phyloP scores from a whole-genome alignment of 2,113 vertebrate species.

The Mus pahari region DNA sequence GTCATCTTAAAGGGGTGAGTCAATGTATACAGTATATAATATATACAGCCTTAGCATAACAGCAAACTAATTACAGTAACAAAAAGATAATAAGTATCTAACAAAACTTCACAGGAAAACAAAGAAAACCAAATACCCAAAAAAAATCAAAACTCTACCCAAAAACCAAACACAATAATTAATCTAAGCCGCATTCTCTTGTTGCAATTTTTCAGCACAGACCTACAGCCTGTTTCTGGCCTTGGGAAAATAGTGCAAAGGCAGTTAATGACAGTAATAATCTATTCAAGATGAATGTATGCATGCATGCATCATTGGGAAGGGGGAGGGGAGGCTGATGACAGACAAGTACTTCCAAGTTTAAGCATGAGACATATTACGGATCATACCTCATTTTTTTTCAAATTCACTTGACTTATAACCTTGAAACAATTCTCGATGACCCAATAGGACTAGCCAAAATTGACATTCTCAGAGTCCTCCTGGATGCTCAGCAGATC shows the following conservation, averaged over 20 bases:
- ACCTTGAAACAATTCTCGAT: neutral
- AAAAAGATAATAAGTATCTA: neutral
- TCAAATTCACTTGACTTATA: neutral
- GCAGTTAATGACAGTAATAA: no score
- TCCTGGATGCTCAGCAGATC: neutral
- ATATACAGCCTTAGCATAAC: neutral
- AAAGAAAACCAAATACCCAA: neutral
- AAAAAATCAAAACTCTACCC: neutral
- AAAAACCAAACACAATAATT: neutral
- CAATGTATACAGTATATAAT: neutral
- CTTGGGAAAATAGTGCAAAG: neutral
- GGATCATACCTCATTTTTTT: neutral
- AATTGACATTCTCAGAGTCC: neutral
- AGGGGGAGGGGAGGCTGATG: no score
- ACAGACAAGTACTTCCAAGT: neutral
- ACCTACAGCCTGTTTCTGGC: neutral
- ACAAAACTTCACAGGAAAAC: neutral
- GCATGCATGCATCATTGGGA: no score
- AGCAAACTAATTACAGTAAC: neutral
- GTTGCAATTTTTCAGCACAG: neutral
- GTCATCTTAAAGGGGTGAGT: no score
- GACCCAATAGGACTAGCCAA: neutral
- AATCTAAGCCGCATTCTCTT: neutral
- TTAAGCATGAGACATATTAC: neutral
- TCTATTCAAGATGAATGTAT: no score